Evolutionary conservation across 23 tunicate species (phyloP).

Genomic region (Botrylloides violaceus): DNA sequence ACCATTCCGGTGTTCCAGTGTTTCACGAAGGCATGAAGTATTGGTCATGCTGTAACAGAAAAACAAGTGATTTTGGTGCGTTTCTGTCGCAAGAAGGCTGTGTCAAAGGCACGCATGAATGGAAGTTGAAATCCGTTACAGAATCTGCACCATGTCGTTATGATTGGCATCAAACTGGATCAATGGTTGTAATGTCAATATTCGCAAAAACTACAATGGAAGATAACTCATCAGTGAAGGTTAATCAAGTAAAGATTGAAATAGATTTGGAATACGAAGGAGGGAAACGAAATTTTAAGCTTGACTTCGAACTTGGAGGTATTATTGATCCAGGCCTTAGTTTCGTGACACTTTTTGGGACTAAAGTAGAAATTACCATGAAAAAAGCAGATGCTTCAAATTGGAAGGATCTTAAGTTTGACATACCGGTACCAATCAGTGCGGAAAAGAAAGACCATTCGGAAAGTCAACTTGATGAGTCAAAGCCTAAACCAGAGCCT

Average conservation of each 20-base stretch:
- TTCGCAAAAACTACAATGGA: constrained; percentile 57
- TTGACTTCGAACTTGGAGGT: constrained; percentile 38
- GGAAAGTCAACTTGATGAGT: not conserved
- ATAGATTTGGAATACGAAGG: constrained; percentile 42
- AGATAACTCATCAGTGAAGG: constrained; percentile 39
- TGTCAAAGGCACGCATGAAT: constrained; percentile 44
- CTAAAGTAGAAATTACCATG: constrained; percentile 60
- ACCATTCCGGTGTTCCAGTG: constrained; percentile 68
- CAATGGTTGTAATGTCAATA: constrained; percentile 42
- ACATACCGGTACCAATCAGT: not conserved
- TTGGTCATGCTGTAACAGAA: constrained; percentile 92
- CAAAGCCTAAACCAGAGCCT: not conserved
- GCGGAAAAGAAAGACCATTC: constrained; percentile 21
- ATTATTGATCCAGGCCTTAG: constrained; percentile 52
- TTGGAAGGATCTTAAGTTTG: constrained; percentile 52
- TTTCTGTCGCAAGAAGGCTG: constrained; percentile 93
- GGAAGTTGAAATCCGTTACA: constrained; percentile 30
- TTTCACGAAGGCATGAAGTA: constrained; percentile 80
- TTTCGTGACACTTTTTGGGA: constrained; percentile 46
- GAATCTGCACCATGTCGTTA: constrained; percentile 40
- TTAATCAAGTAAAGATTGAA: constrained; percentile 44
- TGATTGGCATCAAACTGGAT: constrained; percentile 91
- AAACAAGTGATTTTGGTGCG: constrained; percentile 77
- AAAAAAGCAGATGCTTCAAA: constrained; percentile 33
- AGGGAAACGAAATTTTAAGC: constrained; percentile 51